Conservation (phyloP, 2,113 vertebrate genomes). For the Diadophis punctatus region DNA sequence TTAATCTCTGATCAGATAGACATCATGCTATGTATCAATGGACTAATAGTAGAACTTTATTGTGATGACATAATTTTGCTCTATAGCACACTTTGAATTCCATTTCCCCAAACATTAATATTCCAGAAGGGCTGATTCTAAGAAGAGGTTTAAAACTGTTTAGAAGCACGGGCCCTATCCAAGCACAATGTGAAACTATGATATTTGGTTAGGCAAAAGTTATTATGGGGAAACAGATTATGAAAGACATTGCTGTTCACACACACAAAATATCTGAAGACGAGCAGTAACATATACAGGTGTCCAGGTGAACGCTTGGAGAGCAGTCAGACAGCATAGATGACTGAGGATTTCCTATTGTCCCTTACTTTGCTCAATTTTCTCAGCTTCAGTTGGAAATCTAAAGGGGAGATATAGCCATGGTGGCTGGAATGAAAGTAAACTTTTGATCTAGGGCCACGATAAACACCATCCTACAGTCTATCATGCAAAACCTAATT, state of each 20-base stretch:
- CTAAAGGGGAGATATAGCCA: background rate
- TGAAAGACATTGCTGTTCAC: background rate
- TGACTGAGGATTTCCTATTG: background rate
- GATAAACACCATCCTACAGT: no score
- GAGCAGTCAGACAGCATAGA: background rate
- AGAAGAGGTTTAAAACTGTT: background rate
- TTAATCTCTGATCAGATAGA: background rate
- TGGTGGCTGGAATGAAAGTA: background rate
- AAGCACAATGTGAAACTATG: background rate
- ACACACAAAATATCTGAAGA: background rate
- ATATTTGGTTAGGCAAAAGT: background rate
- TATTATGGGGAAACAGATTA: background rate
- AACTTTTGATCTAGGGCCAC: no score
- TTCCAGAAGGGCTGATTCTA: background rate
- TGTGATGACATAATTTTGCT: background rate
- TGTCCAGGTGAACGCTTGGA: background rate
- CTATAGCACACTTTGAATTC: background rate
- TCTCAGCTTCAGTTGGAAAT: background rate
- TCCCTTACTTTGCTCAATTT: background rate
- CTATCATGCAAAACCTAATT: no score
- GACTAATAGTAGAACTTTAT: background rate
- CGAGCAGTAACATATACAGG: background rate
- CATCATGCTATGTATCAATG: background rate
- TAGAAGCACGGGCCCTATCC: background rate
- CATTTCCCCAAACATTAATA: background rate